Evolutionary conservation across 2,888 invertebrate species (phyloP), one percentile per base, ranked within the genome.

Genomic region (Lasioglossum marginatum): DNA sequence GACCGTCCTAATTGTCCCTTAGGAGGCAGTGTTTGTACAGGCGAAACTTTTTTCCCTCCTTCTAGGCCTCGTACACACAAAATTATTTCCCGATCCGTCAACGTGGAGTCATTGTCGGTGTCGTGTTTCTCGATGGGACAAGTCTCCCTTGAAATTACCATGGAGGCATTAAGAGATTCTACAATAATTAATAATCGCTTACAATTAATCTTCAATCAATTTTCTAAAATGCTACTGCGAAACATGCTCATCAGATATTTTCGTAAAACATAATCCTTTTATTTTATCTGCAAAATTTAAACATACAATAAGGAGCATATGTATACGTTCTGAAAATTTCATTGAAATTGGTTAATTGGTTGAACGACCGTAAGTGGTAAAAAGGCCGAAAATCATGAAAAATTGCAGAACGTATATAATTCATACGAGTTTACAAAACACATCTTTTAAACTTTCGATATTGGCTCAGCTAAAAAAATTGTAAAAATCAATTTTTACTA

Each of bases 61-160:
- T 78, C 82, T 80, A 82, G 48, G 31, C 10, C 43, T 79, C 81
- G 83, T 90, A 85, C 89, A 90, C 89, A 90, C 78, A 90, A 87
- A 89, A 90, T 90, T 90, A 90, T 85, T 89, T 83, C 83, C 76
- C 87, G 83, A 90, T 89, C 87, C 88, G 86, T 88, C 90, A 88
- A 79, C 78, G 82, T 45, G 68, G 71, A 71, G 57, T 68, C 72
- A 83, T 72, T 60, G 77, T 52, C 76, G 87, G 82, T 87, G 79
- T 89, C 80, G 68, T 71, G 79, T 88, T 88, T 82, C 88, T 31
- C 70, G 63, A 34, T 63, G 31, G 31, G 37, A 68, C 66, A 52
- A 48, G 27, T 73, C 78, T 52, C 72, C 34, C 77, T 23, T 43
- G 75, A 72, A 82, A 80, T 82, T 78, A 81, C 66, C 45, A 48